A percentile compares a stretch with the other conserved stretches of the same genome.
Evolutionary conservation across 2,797 vertebrate species (phyloP).

Genomic region (Platyrinchus mystaceus): DNA sequence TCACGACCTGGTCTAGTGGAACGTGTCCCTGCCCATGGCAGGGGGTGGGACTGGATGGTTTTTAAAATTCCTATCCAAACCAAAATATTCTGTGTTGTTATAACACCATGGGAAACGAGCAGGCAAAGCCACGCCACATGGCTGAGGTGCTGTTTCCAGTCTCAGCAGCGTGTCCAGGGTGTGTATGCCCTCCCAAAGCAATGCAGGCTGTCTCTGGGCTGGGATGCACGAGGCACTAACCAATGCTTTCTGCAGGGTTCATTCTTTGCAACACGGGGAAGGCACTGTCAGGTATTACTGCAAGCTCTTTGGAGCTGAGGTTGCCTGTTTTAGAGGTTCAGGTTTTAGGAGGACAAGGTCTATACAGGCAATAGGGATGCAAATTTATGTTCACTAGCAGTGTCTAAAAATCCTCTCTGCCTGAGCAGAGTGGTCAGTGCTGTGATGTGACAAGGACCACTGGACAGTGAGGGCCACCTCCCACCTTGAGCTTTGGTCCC

Average conservation of each 20-base stretch:
- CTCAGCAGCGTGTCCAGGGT: accelerated
- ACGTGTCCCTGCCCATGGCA: neutral
- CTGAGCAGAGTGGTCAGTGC: neutral
- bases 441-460: neutral
- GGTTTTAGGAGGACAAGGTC: neutral
- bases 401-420: neutral
- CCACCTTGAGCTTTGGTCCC: accelerated
- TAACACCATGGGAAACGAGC: neutral
- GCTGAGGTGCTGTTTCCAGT: neutral
- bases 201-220: accelerated
- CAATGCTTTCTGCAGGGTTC: neutral
- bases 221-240: neutral
- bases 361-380: accelerated
- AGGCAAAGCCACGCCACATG: accelerated
- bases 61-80: neutral
- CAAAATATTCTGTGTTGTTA: no score
- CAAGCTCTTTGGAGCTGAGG: neutral
- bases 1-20: neutral
- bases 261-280: neutral
- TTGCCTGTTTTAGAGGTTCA: neutral
- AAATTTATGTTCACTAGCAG: neutral
- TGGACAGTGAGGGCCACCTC: neutral
- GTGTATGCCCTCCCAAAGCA: neutral
- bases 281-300: neutral
- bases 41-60: no score